phyloP scores from a whole-genome alignment of 2,113 vertebrate genomes.

The Larimichthys polyactis region DNA sequence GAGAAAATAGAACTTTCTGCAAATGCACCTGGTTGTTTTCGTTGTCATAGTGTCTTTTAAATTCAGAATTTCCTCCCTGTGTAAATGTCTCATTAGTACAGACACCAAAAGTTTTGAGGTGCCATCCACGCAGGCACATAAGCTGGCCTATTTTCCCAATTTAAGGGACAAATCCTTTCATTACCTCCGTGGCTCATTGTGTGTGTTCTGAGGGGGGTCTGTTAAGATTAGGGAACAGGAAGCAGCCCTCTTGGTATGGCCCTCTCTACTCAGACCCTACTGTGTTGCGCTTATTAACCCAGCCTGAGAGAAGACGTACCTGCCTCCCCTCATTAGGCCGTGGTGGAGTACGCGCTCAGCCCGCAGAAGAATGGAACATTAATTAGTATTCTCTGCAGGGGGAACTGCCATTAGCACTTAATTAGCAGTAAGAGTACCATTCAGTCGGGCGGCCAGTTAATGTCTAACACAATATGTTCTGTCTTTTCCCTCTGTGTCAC shows the following conservation, averaged over 20 bases:
- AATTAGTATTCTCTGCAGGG: slow-evolving; percentile 88
- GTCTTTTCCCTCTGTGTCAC: slow-evolving; percentile 65
- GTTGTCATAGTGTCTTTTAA: neutral
- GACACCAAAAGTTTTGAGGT: slow-evolving; percentile 31
- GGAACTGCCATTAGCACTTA: slow-evolving; percentile 86
- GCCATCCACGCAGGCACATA: slow-evolving; percentile 38
- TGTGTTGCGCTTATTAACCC: slow-evolving; percentile 83
- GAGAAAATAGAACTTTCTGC: neutral
- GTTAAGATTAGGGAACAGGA: slow-evolving; percentile 82
- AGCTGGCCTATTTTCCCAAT: slow-evolving; percentile 61
- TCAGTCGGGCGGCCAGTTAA: slow-evolving; percentile 73
- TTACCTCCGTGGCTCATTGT: slow-evolving; percentile 72
- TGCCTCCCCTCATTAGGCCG: slow-evolving; percentile 85
- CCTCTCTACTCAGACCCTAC: slow-evolving; percentile 72
- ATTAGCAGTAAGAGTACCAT: slow-evolving; percentile 84
- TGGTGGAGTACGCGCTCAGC: slow-evolving; percentile 80
- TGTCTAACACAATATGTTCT: slow-evolving; percentile 77
- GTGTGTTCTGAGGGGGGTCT: slow-evolving; percentile 70
- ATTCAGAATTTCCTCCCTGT: slow-evolving; percentile 16
- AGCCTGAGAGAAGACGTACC: slow-evolving; percentile 83
- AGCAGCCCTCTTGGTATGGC: slow-evolving; percentile 77
- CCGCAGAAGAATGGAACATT: slow-evolving; percentile 81
- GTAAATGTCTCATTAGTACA: slow-evolving; percentile 17
- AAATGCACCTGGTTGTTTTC: neutral
- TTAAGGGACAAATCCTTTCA: slow-evolving; percentile 72